Percentiles rank a stretch among this genome's conserved stretches.
Conservation (phyloP, 2,113 vertebrate genomes). For the Setophaga petechia region DNA sequence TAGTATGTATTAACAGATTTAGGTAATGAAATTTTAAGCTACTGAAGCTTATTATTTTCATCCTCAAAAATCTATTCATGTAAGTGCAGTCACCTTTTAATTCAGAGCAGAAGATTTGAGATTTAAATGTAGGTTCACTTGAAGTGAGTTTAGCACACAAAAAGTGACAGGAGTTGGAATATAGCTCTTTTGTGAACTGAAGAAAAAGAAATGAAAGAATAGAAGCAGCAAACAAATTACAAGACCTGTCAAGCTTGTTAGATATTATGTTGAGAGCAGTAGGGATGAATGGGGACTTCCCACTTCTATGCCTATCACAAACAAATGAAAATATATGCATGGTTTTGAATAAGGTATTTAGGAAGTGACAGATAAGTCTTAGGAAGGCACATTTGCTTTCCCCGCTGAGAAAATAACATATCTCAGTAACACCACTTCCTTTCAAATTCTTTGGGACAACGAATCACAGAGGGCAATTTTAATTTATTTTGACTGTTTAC, state of each 20-base stretch:
- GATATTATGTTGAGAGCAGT: not conserved
- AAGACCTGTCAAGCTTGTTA: conserved; percentile 29
- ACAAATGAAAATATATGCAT: conserved; percentile 37
- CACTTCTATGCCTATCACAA: not conserved
- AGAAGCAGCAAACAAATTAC: conserved; percentile 55
- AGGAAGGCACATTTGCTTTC: conserved; percentile 29
- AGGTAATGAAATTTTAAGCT: conserved; percentile 28
- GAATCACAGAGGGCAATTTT: not conserved
- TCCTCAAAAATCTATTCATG: conserved; percentile 34
- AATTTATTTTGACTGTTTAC: conserved; percentile 42
- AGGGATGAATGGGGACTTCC: conserved; percentile 44
- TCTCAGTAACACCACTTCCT: not conserved
- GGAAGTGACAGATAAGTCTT: conserved; percentile 30
- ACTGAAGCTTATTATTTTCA: conserved; percentile 42
- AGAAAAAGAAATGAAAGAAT: conserved; percentile 32
- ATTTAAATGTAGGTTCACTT: conserved; percentile 39
- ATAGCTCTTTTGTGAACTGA: conserved; percentile 14
- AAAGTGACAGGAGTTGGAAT: conserved; percentile 34
- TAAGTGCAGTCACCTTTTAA: conserved; percentile 38
- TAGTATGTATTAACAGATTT: conserved; percentile 25
- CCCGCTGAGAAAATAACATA: conserved; percentile 25
- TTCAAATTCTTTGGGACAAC: not conserved
- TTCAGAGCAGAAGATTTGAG: conserved; percentile 36
- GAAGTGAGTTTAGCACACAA: conserved; percentile 32
- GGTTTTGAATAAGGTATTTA: conserved; percentile 3